Evolutionary conservation across 2,888 invertebrate genomes (phyloP), one percentile per base, ranked within the genome.

Genomic region (Scaptomyza polygonia): DNA sequence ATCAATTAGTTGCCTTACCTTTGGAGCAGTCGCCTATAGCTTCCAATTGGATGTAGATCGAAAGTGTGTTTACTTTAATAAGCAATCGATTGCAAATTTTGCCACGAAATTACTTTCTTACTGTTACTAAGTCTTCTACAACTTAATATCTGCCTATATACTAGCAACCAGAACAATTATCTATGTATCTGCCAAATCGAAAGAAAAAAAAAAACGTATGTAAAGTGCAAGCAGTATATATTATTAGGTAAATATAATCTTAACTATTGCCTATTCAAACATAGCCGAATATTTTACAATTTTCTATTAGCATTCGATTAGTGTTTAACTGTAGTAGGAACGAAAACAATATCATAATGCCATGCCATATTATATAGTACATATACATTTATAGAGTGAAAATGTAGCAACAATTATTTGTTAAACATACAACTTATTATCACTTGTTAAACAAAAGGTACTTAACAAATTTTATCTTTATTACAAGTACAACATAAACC

Each of bases 381-480:
- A 83, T 66, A 68, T 65, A 30, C 12, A 47, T 11, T 29, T 53
- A 66, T 45, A 77, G 74, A 67, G 34, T 34, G 14, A 55, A 63
- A 57, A 44, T 57, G 54, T 74, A 74, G 63, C 59, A 43, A 30
- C 47, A 47, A 57, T 48, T 59, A 72, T 64, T 69, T 75, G 64
- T 79, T 72, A 76, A 48, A 55, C 55, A 52, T 63, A 43, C 5
- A 55, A 62, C 36, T 49, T 73, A 79, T 58, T 67, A 68, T 51
- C 84, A 85, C 84, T 85, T 86, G 84, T 85, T 85, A 83, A 85
- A 74, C 84, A 30, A 80, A 74, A 72, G 84, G 84, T 85, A 85
- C 84, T 86, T 76, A 72, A 67, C 66, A 79, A 74, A 84, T 84
- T 84, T 87, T 82, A 84, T 82, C 79, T 87, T 84, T 84, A 85